Evolutionary conservation across 2,888 invertebrate species (phyloP).

Genomic region (Silvanus unidentatus): DNA sequence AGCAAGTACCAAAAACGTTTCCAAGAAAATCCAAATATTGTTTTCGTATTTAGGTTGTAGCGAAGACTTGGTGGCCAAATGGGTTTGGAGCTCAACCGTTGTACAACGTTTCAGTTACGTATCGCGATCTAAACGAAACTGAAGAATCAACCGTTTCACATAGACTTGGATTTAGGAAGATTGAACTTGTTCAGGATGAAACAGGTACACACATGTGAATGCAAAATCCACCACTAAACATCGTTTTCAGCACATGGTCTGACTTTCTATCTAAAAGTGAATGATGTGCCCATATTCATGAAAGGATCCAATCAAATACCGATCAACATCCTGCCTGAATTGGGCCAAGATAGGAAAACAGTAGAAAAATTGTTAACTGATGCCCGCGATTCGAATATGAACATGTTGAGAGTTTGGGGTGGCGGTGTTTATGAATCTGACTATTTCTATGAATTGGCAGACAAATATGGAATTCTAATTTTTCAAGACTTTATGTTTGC

Average conservation of each 20-base stretch:
- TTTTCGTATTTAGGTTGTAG: constrained; percentile 27
- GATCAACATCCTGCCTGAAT: constrained; percentile 73
- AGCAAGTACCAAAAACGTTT: constrained; percentile 19
- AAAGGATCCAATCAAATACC: constrained; percentile 95
- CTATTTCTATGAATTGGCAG: constrained; percentile 78
- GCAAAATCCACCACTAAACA: constrained; percentile 1
- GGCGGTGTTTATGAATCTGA: constrained; percentile 91
- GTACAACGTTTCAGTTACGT: constrained; percentile 59
- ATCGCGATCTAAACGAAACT: constrained; percentile 39
- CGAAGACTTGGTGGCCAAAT: constrained; percentile 89
- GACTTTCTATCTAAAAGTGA: constrained; percentile 80
- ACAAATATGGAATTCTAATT: constrained; percentile 81
- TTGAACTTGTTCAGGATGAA: constrained; percentile 71
- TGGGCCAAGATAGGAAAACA: constrained; percentile 51
- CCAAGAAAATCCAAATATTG: neutral
- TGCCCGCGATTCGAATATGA: constrained; percentile 74
- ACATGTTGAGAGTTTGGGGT: constrained; percentile 92
- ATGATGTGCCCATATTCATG: constrained; percentile 77
- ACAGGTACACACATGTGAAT: constrained; percentile 35
- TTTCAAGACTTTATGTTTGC: constrained; percentile 99
- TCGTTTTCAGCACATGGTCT: no score
- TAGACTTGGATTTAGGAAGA: constrained; percentile 75
- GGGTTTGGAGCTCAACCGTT: constrained; percentile 75
- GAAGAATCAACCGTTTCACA: constrained; percentile 48
- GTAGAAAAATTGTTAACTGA: constrained; percentile 61